Base-by-base conservation (phyloP, 2,113 vertebrate species). In the Callospermophilus lateralis region DNA sequence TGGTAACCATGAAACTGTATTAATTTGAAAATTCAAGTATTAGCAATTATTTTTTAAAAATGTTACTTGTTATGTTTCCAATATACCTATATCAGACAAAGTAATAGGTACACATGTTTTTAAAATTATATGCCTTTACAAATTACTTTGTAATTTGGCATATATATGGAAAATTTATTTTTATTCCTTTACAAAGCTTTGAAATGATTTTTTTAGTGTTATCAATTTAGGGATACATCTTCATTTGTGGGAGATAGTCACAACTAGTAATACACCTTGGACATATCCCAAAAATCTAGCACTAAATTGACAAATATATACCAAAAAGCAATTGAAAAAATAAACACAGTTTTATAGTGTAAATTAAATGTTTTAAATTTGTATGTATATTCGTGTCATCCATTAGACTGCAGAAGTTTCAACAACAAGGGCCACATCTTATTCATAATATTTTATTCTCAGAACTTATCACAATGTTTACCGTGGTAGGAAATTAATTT, bases 11-110 rank as follows among this genome's bases (percentile, higher is more conserved):
- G 17, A 63, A 88, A 80, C 9, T 87, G 79, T 45, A 48, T 76
- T 84, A 88, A 55, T 79, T 76, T 80, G 34, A 70, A 96, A 81
- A 63, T 79, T 8, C 53, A 89, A 68, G 37, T 80, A 90, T 94
- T 84, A 45, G 8, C 15, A 74, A 67, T 78, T 68, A 58, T 73
- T 93, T 80, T 87, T 67, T 84, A 61, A 61, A 84, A 80, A n/a
- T 20, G 58, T 12, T 9, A 39, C 37, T 87, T 45, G 10, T 8
- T 74, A 8, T 63, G 30, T 81, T 32, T 28, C 90, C 16, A 70
- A 19, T 70, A 67, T 72, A 53, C 30, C 39, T 68, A 22, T 34
- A n/a, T n/a, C 74, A 65, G 81, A 34, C 80, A 83, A 94, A 58
- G 19, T 53, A 87, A 79, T 87, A 28, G 17, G 11, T 26, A 1